phyloP scores from a whole-genome alignment of 2,113 vertebrate genomes.

The Cariama cristata region DNA sequence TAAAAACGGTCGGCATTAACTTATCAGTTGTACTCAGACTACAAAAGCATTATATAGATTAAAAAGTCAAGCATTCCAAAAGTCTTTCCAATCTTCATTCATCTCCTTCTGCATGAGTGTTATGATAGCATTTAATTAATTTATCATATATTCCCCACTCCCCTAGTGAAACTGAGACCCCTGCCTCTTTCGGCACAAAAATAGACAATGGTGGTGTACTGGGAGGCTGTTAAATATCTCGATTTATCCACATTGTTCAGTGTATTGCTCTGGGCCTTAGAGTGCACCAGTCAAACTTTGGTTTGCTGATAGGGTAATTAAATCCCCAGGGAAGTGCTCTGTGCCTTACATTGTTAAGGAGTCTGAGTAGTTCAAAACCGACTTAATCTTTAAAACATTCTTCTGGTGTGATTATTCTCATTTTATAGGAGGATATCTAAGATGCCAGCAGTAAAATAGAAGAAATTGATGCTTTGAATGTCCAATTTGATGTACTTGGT shows the following conservation, averaged over 20 bases:
- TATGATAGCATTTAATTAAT: not conserved
- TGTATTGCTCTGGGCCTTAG: not conserved
- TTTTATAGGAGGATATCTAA: not conserved
- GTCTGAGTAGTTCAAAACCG: not conserved
- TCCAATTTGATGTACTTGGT: not conserved
- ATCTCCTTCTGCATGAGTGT: not conserved
- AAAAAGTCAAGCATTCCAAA: not conserved
- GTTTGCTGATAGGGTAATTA: not conserved
- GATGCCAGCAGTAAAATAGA: not conserved
- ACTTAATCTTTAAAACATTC: not conserved
- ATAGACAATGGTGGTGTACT: not conserved
- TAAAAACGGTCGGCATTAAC: not conserved
- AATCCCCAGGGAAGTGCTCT: not conserved
- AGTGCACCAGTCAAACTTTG: not conserved
- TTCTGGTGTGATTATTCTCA: not conserved
- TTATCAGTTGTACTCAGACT: not conserved
- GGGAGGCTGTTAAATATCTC: not conserved
- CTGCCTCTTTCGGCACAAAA: not conserved
- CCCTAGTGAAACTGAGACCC: not conserved
- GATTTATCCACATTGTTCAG: not conserved
- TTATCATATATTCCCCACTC: not conserved
- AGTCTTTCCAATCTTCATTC: not conserved
- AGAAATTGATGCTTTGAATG: not conserved
- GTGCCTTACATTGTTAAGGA: accelerated
- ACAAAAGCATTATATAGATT: not conserved